phyloP scores from a whole-genome alignment of 2,797 vertebrate species.

The Erethizon dorsatum region DNA sequence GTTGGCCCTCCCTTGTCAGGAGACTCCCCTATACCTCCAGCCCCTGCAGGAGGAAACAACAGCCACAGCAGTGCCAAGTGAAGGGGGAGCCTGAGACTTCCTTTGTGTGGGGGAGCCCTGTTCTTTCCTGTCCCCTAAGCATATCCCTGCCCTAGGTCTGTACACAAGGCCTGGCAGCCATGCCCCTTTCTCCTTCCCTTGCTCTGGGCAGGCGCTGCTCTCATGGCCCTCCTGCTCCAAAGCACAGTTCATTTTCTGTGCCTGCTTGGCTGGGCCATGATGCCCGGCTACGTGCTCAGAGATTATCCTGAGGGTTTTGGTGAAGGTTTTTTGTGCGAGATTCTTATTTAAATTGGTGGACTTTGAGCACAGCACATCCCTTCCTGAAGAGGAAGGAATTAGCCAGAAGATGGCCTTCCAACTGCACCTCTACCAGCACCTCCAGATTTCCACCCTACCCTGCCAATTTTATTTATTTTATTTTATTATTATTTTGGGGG shows the following conservation, averaged over 20 bases:
- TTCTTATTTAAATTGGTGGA: neutral
- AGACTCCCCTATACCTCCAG: neutral
- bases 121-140: neutral
- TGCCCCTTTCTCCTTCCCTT: neutral
- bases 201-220: neutral
- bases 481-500: too few relatives aligned
- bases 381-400: neutral
- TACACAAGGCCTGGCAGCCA: neutral
- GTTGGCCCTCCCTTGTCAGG: neutral
- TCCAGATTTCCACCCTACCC: neutral
- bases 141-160: neutral
- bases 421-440: neutral
- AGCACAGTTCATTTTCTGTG: neutral
- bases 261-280: neutral
- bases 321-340: neutral
- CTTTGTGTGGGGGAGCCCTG: neutral
- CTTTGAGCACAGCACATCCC: neutral
- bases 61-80: neutral
- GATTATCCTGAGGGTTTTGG: neutral
- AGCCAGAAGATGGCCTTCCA: neutral
- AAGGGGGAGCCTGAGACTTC: neutral
- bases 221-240: neutral
- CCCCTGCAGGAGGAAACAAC: neutral
- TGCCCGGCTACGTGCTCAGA: neutral
- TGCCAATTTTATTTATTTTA: neutral